These are phyloP conservation scores for Cataglyphis altisquamis DNA, from an alignment of 2,888 invertebrate genomes.

Conservation along the genomic window DNA sequence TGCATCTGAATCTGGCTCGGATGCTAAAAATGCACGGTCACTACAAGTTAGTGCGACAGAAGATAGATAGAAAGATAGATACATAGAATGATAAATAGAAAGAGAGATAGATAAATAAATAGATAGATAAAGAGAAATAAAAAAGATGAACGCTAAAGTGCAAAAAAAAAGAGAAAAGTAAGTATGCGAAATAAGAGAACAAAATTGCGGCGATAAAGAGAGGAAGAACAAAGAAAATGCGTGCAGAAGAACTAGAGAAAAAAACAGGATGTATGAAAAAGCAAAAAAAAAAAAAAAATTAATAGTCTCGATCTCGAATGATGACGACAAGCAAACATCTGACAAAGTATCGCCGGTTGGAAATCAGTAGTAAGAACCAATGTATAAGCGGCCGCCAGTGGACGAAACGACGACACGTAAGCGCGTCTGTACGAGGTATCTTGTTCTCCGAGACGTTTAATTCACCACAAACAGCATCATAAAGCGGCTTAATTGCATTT, in stretches of 20 bases:
- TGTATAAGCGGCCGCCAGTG: conserved; percentile 43
- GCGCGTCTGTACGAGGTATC: conserved; percentile 21
- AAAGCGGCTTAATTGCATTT: conserved; percentile 59
- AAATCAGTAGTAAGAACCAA: conserved; percentile 75
- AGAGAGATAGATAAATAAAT: conserved; percentile 11
- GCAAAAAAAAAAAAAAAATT: conserved; percentile 61
- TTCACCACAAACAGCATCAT: conserved; percentile 52
- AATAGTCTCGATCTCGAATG: conserved; percentile 34
- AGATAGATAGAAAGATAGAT: conserved; percentile 35
- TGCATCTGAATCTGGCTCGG: conserved; percentile 82
- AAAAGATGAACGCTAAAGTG: conserved; percentile 3
- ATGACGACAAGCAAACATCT: conserved; percentile 14
- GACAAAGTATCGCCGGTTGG: conserved; percentile 42
- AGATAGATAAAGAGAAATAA: conserved; percentile 21
- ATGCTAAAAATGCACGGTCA: conserved; percentile 70
- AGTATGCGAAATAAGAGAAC: background rate
- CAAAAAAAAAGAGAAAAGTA: background rate
- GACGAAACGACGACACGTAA: conserved; percentile 28
- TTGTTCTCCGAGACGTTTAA: conserved; percentile 42
- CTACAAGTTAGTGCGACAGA: conserved; percentile 60
- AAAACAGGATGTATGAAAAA: conserved; percentile 31
- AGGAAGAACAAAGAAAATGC: conserved; percentile 2
- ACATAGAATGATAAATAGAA: conserved; percentile 25
- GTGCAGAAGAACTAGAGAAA: background rate
- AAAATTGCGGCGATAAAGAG: conserved; percentile 4